Evolutionary conservation across 2,797 vertebrate species (phyloP), one percentile per base, ranked within the genome.

Genomic region (Myiotriccus ornatus): DNA sequence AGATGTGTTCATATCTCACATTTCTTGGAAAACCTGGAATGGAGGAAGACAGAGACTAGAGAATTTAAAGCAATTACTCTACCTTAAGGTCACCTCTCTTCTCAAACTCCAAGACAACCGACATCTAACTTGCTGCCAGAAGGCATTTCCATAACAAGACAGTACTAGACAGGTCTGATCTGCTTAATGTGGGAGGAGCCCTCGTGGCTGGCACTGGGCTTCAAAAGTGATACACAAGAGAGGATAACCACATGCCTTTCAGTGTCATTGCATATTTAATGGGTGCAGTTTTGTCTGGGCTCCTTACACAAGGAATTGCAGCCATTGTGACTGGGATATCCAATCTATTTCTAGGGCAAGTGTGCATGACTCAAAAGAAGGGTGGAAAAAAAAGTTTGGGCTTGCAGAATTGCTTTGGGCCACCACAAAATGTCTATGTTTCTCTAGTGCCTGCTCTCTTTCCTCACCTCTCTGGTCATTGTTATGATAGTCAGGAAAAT

Each of bases 281-380:
- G 1, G 14, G 30, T 53, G 30, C 30, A 22, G 14, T 52, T 50
- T 55, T 37, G 5, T 56, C 55, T 50, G 32, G 44, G 21, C 39
- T 37, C 46, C 27, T 71, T 68, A 81, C 34, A 30, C 7, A 16
- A 10, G 27, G 16, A 60, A 8, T 14, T 18, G n/a, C 41, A 37
- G 47, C 20, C 30, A 27, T 10, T 23, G 35, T 43, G 14, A 6
- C 37, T 49, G 20, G 10, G 19, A 13, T 30, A 47, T 39, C 34
- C 3, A 3, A 47, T 74, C 19, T 52, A 6, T 28, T 70, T 74
- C 49, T 47, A 56, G 47, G 32, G 3, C 17, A 65, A 57, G 24
- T 1, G 6, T 32, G 7, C 20, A 28, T 23, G 9, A 43, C 35
- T 63, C 6, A 7, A 14, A 84, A 60, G 0, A 0, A 14, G 19